These are phyloP conservation scores for Podotricha telesiphe DNA, from an alignment of 2,888 invertebrate genomes.

Conservation along the genomic window DNA sequence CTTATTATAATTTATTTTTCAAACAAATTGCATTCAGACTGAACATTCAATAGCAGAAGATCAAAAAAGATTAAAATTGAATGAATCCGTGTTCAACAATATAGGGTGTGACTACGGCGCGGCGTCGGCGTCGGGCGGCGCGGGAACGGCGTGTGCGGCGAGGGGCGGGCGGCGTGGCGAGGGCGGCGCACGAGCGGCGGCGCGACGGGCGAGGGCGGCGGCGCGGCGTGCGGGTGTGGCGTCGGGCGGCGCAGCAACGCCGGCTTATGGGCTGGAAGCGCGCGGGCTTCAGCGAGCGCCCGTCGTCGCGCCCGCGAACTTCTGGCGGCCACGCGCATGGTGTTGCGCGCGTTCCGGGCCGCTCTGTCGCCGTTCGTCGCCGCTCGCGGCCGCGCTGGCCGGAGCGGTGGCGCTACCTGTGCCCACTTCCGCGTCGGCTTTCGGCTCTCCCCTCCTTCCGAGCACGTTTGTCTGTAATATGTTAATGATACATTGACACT, in stretches of 20 bases:
- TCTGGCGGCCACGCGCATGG: constrained; percentile 85
- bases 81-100: no score
- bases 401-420: no score
- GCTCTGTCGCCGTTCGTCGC: constrained; percentile 40
- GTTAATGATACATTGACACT: no score
- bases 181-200: constrained; percentile 34
- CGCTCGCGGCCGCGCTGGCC: constrained; percentile 33
- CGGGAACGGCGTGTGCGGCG: no score
- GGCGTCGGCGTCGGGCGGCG: no score
- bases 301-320: constrained; percentile 86
- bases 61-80: no score
- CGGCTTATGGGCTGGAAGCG: constrained; percentile 92
- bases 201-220: no score
- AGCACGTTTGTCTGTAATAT: constrained; percentile 40
- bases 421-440: constrained; percentile 14
- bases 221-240: constrained; percentile 57
- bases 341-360: constrained; percentile 80
- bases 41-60: no score
- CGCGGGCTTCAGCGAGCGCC: constrained; percentile 88
- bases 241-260: constrained; percentile 85
- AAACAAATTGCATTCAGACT: no score
- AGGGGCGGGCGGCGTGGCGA: constrained; percentile 13
- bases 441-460: constrained; percentile 48
- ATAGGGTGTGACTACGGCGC: no score
- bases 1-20: no score